Conservation (phyloP, 2,888 invertebrate species). For the Nemoura dubitans region DNA sequence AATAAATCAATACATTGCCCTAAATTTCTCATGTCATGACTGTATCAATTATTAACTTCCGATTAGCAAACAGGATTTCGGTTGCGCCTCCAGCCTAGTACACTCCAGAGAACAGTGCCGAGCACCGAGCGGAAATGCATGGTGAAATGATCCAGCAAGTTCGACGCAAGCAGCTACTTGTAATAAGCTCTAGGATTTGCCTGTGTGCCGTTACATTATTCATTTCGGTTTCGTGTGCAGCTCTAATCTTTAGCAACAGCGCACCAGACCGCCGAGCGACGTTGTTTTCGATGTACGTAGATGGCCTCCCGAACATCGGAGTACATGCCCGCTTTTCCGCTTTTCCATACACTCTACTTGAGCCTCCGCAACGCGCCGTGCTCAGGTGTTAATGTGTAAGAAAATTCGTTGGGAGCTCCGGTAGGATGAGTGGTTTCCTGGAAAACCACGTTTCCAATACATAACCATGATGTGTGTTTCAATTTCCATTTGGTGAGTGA, state of each 20-base stretch:
- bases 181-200: not conserved
- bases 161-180: not conserved
- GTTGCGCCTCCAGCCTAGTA: not conserved
- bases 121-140: not conserved
- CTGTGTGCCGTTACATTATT: not conserved
- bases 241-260: not conserved
- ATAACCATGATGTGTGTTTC: not conserved
- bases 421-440: not conserved
- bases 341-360: not conserved
- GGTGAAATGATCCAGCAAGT: not conserved
- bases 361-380: not conserved
- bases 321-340: not conserved
- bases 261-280: not conserved
- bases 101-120: not conserved
- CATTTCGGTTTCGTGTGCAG: not conserved
- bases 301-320: not conserved
- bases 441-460: not conserved
- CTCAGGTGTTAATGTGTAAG: not conserved
- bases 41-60: not conserved
- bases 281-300: not conserved
- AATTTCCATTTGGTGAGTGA: not conserved
- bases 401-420: not conserved
- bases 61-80: not conserved
- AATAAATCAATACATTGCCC: no score
- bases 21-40: no score